Percentiles rank a stretch among this genome's conserved stretches.
Evolutionary conservation across 2,888 invertebrate genomes (phyloP).

Genomic region (Ophonus ardosiacus): DNA sequence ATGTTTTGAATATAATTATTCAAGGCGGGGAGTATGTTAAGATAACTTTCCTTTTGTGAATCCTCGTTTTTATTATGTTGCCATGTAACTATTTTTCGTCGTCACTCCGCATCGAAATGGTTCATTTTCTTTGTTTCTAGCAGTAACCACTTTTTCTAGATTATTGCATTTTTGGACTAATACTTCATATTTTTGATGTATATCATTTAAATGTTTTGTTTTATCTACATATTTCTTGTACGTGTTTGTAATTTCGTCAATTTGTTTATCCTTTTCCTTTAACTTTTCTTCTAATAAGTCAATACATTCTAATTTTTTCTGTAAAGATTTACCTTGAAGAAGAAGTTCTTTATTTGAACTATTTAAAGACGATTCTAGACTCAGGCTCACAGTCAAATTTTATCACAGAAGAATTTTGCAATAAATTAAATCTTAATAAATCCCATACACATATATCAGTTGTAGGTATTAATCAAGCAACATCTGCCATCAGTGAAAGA

Average conservation of each 20-base stretch:
- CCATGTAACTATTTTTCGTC: too few species aligned
- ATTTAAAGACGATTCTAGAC: slow-evolving; percentile 35
- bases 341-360: slow-evolving; percentile 28
- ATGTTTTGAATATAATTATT: too few species aligned
- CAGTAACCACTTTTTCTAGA: background rate
- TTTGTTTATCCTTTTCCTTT: slow-evolving; percentile 61
- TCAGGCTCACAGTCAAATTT: too few species aligned
- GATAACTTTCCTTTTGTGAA: too few species aligned
- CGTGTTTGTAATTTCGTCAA: slow-evolving; percentile 69
- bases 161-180: slow-evolving; percentile 55
- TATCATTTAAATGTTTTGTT: slow-evolving; percentile 72
- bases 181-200: slow-evolving; percentile 70
- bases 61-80: too few species aligned
- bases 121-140: background rate
- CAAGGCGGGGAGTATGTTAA: too few species aligned
- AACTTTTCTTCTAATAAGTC: slow-evolving; percentile 64
- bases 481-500: too few species aligned
- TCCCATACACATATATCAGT: too few species aligned
- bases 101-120: background rate
- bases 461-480: too few species aligned
- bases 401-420: too few species aligned
- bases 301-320: slow-evolving; percentile 60
- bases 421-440: too few species aligned
- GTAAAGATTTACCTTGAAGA: slow-evolving; percentile 60
- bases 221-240: slow-evolving; percentile 72